Evolutionary conservation across 1,140 invertebrate species (phyloP).

Genomic region (Drosophila funebris): DNA sequence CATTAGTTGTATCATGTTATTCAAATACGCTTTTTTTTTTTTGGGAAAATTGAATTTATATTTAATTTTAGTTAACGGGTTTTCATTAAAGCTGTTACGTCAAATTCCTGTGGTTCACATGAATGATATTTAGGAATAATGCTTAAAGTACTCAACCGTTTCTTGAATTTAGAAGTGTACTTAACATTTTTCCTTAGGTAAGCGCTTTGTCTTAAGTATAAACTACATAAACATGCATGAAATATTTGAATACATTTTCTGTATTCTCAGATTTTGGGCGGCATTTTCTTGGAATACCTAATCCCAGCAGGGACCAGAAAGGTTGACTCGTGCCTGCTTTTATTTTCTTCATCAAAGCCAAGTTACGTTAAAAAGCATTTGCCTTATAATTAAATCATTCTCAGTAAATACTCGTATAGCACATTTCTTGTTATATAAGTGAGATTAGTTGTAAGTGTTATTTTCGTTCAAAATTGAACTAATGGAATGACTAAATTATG

Average conservation of each 20-base stretch:
- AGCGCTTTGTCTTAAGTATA: background rate
- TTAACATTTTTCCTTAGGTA: background rate
- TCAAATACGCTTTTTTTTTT: background rate
- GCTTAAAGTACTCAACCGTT: too few relatives aligned
- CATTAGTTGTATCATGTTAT: background rate
- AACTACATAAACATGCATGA: background rate
- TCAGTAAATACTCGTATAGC: background rate
- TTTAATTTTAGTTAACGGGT: slow-evolving; percentile 2
- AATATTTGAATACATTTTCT: background rate
- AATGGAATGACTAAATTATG: too few relatives aligned
- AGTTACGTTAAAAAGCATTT: background rate
- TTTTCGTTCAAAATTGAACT: too few relatives aligned
- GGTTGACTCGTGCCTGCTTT: background rate
- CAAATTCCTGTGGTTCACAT: background rate
- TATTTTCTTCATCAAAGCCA: background rate
- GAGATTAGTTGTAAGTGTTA: too few relatives aligned
- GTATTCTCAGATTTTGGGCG: background rate
- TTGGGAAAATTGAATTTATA: background rate
- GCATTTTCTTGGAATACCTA: background rate
- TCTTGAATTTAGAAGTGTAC: background rate
- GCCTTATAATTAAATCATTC: background rate
- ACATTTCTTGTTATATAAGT: too few relatives aligned
- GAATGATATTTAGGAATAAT: background rate
- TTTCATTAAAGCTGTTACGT: slow-evolving; percentile 17
- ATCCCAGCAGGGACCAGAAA: background rate